A percentile compares a stretch with the other conserved stretches of the same genome.
Evolutionary conservation across 2,888 invertebrate genomes (phyloP).

Genomic region (Amiota minor): DNA sequence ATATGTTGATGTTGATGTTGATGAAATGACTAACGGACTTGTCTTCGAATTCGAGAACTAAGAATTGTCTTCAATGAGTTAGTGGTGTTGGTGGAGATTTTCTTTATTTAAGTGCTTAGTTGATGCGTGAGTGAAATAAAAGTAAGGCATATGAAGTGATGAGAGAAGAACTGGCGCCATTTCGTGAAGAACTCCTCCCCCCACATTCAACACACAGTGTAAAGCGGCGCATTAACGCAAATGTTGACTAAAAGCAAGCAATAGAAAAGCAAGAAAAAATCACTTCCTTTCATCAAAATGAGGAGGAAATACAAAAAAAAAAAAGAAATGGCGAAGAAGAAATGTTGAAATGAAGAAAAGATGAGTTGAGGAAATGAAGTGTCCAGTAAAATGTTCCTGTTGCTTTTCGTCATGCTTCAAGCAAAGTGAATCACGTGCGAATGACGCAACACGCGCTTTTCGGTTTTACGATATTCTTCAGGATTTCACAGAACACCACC

Average conservation of each 20-base stretch:
- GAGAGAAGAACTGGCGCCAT: neutral
- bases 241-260: neutral
- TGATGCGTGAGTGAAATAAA: neutral
- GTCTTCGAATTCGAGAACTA: too few relatives aligned
- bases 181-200: neutral
- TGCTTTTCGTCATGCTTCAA: slow-evolving; percentile 34
- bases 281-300: too few relatives aligned
- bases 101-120: neutral
- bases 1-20: neutral
- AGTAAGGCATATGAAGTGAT: neutral
- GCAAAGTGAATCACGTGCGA: slow-evolving; percentile 68
- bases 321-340: too few relatives aligned
- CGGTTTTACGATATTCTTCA: neutral
- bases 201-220: neutral
- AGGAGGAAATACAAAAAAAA: too few relatives aligned
- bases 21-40: slow-evolving; percentile 2
- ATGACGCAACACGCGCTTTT: slow-evolving; percentile 55
- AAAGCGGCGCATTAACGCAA: neutral
- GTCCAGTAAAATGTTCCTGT: slow-evolving; percentile 13
- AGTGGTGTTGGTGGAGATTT: neutral
- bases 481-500: neutral
- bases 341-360: neutral
- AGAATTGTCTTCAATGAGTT: too few relatives aligned
- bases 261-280: neutral
- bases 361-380: too few relatives aligned